phyloP scores from a whole-genome alignment of 2,113 vertebrate species.

The Ailuropoda melanoleuca region DNA sequence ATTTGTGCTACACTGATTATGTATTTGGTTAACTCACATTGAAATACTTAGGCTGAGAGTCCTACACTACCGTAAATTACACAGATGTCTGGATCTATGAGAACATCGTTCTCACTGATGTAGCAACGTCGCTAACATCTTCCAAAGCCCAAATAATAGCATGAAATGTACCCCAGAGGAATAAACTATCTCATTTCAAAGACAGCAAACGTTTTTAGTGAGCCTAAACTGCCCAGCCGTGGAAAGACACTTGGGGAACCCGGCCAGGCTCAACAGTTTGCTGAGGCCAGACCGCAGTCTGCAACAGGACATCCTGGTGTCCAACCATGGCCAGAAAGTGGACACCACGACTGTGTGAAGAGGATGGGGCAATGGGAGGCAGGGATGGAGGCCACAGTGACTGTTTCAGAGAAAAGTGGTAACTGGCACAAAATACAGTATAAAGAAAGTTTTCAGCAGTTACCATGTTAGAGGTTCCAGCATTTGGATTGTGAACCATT shows the following conservation, averaged over 20 bases:
- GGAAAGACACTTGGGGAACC: background rate
- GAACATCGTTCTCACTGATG: background rate
- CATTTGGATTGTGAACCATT: accelerated
- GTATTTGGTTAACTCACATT: background rate
- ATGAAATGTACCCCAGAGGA: no score
- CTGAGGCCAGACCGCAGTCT: background rate
- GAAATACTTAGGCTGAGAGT: no score
- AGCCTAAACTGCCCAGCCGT: no score
- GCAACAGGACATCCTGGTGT: accelerated
- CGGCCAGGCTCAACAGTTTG: no score
- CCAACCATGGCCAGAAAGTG: background rate
- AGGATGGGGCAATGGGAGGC: background rate
- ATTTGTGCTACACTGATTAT: background rate
- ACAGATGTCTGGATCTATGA: background rate
- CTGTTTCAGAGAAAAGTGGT: no score
- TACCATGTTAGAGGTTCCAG: background rate
- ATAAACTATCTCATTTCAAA: background rate
- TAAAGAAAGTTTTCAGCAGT: background rate
- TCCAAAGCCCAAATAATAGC: background rate
- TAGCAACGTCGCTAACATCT: background rate
- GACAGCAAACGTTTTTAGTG: background rate
- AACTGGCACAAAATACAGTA: background rate
- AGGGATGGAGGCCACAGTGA: accelerated
- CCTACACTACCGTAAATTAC: background rate
- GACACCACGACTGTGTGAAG: accelerated